Conservation (phyloP, 2,888 invertebrate genomes). For the Ecliptopera silaceata region DNA sequence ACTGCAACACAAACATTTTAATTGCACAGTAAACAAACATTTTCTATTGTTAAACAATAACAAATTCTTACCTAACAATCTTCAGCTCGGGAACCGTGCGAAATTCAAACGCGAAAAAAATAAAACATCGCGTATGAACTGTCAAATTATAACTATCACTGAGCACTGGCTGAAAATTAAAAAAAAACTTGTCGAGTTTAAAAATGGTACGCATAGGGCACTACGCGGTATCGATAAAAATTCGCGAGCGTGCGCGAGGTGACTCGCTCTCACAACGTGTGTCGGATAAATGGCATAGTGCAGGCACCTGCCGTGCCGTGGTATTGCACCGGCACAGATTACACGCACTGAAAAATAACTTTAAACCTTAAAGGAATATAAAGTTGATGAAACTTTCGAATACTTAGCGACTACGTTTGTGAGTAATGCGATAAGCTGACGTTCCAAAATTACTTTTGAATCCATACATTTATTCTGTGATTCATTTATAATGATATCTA, state of each 20-base stretch:
- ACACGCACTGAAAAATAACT: constrained; percentile 29
- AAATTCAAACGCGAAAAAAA: constrained; percentile 52
- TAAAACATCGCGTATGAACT: constrained; percentile 54
- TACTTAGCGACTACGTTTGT: not conserved
- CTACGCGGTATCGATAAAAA: constrained; percentile 30
- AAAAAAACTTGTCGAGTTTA: constrained; percentile 26
- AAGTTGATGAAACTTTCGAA: constrained; percentile 20
- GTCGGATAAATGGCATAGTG: constrained; percentile 70
- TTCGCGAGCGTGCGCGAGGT: constrained; percentile 55
- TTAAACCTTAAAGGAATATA: constrained; percentile 23
- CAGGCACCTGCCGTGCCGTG: constrained; percentile 58
- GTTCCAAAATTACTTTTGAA: no score
- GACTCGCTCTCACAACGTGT: constrained; percentile 69
- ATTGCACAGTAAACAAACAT: constrained; percentile 5
- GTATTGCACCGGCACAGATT: constrained; percentile 53
- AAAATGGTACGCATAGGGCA: constrained; percentile 32
- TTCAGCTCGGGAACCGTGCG: constrained; percentile 49
- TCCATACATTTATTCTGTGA: no score
- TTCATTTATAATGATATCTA: no score
- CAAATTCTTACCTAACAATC: constrained; percentile 57
- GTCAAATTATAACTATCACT: constrained; percentile 42
- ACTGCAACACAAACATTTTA: not conserved
- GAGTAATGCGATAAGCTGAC: no score
- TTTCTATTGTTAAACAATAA: constrained; percentile 22
- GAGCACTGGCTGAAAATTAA: constrained; percentile 37